Evolutionary conservation across 2,888 invertebrate genomes (phyloP).

Genomic region (Limnephilus auricula): DNA sequence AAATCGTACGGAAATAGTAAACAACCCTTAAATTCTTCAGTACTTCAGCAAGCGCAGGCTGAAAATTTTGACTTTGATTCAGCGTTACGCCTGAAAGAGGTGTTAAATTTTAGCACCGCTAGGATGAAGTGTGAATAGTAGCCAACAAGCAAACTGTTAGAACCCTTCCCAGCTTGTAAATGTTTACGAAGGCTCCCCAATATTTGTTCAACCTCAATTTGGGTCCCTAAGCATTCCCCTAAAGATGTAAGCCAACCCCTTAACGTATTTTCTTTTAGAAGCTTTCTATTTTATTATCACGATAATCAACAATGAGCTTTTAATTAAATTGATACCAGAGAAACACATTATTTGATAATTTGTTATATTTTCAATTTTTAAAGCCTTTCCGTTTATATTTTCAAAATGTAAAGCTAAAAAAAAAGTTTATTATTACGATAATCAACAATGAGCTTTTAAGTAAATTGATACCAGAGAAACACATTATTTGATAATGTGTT

Average conservation of each 20-base stretch:
- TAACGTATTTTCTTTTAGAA: slow-evolving; percentile 19
- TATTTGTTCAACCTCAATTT: slow-evolving; percentile 34
- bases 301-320: not conserved
- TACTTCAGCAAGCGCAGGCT: not conserved
- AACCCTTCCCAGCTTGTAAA: slow-evolving; percentile 30
- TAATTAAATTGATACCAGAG: not conserved
- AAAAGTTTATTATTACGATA: not conserved
- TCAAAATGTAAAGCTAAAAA: no score
- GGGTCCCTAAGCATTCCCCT: not conserved
- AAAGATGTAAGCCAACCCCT: slow-evolving; percentile 18
- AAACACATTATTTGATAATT: not conserved
- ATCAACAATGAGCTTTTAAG: slow-evolving; percentile 2
- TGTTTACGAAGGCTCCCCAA: slow-evolving; percentile 32
- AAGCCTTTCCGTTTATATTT: not conserved
- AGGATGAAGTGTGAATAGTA: not conserved
- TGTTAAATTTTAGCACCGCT: not conserved
- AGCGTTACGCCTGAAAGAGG: not conserved
- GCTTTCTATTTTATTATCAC: not conserved
- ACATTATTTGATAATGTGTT: not conserved
- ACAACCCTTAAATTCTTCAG: not conserved
- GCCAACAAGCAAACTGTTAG: not conserved
- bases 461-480: not conserved
- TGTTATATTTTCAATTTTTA: not conserved
- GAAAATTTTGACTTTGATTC: not conserved
- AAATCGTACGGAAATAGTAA: no score